These are phyloP conservation scores for Samia ricini DNA, from an alignment of 1,140 invertebrate genomes.

Conservation along the genomic window DNA sequence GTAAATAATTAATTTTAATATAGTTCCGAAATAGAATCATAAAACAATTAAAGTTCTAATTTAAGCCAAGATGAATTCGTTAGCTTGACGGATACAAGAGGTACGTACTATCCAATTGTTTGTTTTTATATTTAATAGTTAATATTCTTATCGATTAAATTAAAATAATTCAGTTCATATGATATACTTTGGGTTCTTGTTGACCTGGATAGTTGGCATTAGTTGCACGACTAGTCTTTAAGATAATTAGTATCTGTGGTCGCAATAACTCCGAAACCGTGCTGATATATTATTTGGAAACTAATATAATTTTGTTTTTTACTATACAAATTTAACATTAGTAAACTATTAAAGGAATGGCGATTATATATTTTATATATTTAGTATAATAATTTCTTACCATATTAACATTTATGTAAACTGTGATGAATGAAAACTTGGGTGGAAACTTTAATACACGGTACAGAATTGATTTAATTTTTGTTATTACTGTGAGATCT, in stretches of 20 bases:
- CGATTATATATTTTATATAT: not conserved
- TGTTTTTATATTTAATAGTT: not conserved
- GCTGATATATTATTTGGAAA: too few relatives aligned
- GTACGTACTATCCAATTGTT: not conserved
- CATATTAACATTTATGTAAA: not conserved
- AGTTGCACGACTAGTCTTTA: not conserved
- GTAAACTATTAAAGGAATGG: too few relatives aligned
- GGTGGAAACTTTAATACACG: not conserved
- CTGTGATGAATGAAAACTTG: not conserved
- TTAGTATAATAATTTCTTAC: not conserved
- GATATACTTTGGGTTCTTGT: not conserved
- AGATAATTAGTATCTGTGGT: too few relatives aligned
- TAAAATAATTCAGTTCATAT: not conserved
- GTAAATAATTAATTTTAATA: too few relatives aligned
- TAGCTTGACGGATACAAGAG: too few relatives aligned
- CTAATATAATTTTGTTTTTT: too few relatives aligned
- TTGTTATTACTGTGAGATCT: slow-evolving; percentile 7
- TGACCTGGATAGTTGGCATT: not conserved
- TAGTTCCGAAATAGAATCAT: too few relatives aligned
- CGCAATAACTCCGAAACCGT: too few relatives aligned
- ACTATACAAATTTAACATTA: too few relatives aligned
- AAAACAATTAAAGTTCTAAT: too few relatives aligned
- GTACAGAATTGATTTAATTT: not conserved
- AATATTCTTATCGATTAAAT: not conserved
- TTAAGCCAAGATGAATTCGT: too few relatives aligned